Evolutionary conservation across 2,888 invertebrate genomes (phyloP), one percentile per base, ranked within the genome.

Genomic region (Bombylius discolor): DNA sequence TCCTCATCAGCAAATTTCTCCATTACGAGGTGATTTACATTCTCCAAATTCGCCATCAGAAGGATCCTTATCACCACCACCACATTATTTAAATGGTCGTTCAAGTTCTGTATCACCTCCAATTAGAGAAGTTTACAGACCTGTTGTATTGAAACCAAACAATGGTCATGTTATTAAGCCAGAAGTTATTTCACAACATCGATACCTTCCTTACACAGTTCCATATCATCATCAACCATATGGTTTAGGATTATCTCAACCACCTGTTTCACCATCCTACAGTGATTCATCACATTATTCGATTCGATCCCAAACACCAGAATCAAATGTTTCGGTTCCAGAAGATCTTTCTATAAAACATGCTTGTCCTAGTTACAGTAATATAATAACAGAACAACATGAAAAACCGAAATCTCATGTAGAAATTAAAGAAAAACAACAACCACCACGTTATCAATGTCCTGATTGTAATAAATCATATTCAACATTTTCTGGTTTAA

Each of bases 401-500:
- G 39, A 42, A 42, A 4, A 42, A 42, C 11, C 39, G 3, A 56
- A 53, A 31, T 49, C 44, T 14, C n/a, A 45, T 8, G 50, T 39
- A 1, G 54, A 59, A 1, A 69, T 67, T 49, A 71, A 72, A 62
- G 72, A 72, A 32, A 72, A 73, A 60, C 60, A 59, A 5, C 32
- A 59, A 50, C 72, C 77, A 46, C 84, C 85, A 0, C 82, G 94
- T 47, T 94, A 94, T 70, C 90, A 93, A 68, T 97, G 97, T 70
- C 85, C 88, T 0, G 90, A 92, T 68, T 97, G 97, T 71, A 87
- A 89, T 48, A 96, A 97, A 72, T 91, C 91, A 47, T 97, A 97
- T 75, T 94, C 95, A 0, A 97, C 97, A 3, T 92, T 91, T 71
- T 93, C 95, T 23, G 97, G 97, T 0, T 80, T 97, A n/a, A 88